Evolutionary conservation across 2,113 vertebrate genomes (phyloP).

Genomic region (Hippocampus mohnikei): DNA sequence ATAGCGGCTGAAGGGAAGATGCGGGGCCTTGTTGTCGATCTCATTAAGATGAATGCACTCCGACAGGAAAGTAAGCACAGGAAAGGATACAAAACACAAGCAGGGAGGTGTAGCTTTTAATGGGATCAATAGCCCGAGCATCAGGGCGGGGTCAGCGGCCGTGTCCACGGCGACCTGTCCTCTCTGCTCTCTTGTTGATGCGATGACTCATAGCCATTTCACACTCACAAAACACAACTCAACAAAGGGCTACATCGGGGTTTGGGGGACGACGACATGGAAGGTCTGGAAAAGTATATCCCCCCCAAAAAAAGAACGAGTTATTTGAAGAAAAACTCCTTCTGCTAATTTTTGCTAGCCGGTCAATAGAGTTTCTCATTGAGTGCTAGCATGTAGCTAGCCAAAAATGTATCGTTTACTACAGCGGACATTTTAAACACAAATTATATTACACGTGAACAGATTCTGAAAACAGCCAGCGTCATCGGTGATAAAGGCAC

Average conservation of each 20-base stretch:
- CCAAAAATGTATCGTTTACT: background rate
- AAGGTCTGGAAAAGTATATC: too few species aligned
- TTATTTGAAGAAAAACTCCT: too few species aligned
- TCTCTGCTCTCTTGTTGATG: conserved; percentile 28
- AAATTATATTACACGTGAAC: too few species aligned
- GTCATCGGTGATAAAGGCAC: background rate
- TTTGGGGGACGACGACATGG: too few species aligned
- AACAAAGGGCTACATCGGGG: too few species aligned
- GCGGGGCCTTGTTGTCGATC: conserved; percentile 39
- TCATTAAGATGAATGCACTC: conserved; percentile 59
- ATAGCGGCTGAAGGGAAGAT: conserved; percentile 7
- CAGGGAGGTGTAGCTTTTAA: conserved; percentile 54
- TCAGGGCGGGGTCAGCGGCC: conserved; percentile 60
- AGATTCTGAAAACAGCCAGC: too few species aligned
- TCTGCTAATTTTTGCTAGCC: too few species aligned
- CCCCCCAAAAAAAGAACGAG: too few species aligned
- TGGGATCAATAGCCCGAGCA: conserved; percentile 66
- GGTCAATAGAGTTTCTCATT: too few species aligned
- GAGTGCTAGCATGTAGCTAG: too few species aligned
- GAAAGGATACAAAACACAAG: conserved; percentile 30
- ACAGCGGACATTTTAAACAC: too few species aligned
- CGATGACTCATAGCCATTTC: conserved; percentile 51
- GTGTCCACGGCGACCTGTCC: conserved; percentile 62
- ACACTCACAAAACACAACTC: conserved; percentile 1
- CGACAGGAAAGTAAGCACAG: conserved; percentile 37